Conservation (phyloP, 2,797 vertebrate genomes). For the Zenarchopterus dispar region DNA sequence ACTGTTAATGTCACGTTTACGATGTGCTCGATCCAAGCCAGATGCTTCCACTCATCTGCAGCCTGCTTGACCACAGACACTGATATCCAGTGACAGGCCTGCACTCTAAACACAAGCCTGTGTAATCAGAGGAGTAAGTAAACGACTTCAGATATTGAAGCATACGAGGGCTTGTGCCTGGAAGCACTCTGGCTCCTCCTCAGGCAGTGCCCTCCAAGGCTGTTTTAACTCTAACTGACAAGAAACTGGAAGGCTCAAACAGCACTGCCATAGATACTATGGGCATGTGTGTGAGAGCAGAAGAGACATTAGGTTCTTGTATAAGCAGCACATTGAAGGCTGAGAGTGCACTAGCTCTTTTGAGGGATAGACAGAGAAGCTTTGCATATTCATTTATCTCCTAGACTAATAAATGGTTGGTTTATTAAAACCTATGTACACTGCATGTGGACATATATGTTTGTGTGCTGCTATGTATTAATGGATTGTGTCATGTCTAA, state of each 20-base stretch:
- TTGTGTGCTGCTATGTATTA: no score
- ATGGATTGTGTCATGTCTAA: no score
- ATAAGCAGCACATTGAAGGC: slow-evolving; percentile 12
- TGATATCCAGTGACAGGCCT: slow-evolving; percentile 71
- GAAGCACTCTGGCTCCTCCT: slow-evolving; percentile 63
- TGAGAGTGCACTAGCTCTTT: slow-evolving; percentile 1
- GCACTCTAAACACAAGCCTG: slow-evolving; percentile 69
- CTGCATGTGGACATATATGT: not conserved
- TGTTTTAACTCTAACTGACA: slow-evolving; percentile 70
- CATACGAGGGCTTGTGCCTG: slow-evolving; percentile 66
- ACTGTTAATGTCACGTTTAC: slow-evolving; percentile 57
- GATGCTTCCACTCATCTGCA: slow-evolving; percentile 66
- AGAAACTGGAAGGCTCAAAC: slow-evolving; percentile 49
- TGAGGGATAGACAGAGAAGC: slow-evolving; percentile 11
- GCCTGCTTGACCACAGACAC: slow-evolving; percentile 67
- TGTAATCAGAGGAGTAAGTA: slow-evolving; percentile 77
- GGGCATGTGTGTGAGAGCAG: slow-evolving; percentile 31
- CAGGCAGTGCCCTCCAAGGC: slow-evolving; percentile 41
- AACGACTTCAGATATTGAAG: slow-evolving; percentile 73
- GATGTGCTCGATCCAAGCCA: slow-evolving; percentile 58
- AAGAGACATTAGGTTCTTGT: slow-evolving; percentile 14
- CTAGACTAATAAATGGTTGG: not conserved
- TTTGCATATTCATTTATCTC: slow-evolving; percentile 10
- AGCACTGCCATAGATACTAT: slow-evolving; percentile 52
- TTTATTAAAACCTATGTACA: not conserved